Percentiles rank a stretch among this genome's conserved stretches.
These are phyloP conservation scores for Mus caroli DNA, from an alignment of 2,797 vertebrate genomes.

Conservation along the genomic window DNA sequence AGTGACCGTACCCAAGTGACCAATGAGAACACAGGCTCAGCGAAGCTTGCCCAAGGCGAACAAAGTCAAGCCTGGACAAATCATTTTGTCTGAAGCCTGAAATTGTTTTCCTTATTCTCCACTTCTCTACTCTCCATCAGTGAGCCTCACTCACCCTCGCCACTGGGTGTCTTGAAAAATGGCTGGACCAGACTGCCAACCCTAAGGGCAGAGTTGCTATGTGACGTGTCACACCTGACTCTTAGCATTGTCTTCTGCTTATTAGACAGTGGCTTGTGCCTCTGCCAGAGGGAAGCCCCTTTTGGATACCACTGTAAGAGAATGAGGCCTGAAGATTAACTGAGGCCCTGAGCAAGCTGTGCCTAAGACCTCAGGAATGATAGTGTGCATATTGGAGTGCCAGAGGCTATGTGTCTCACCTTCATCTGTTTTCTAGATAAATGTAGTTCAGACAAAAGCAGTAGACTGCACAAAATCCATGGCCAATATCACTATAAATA, in stretches of 20 bases:
- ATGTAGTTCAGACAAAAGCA: neutral
- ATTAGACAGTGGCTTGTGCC: neutral
- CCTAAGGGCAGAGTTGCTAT: neutral
- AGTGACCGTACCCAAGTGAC: neutral
- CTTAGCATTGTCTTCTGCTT: neutral
- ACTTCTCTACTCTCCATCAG: neutral
- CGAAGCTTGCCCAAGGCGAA: neutral
- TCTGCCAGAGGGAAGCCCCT: neutral
- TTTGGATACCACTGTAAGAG: neutral
- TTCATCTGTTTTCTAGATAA: conserved; percentile 10
- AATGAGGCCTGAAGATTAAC: no score
- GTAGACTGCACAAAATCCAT: neutral
- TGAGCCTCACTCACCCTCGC: no score
- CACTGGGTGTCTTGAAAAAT: neutral
- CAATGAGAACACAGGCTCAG: neutral
- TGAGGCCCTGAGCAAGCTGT: neutral
- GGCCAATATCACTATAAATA: neutral
- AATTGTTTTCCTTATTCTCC: neutral
- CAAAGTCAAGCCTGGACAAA: neutral
- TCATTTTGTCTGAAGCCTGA: neutral
- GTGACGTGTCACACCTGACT: neutral
- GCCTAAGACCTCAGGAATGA: neutral
- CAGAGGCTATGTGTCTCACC: neutral
- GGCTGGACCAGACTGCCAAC: neutral
- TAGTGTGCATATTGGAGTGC: neutral